Evolutionary conservation across 2,888 invertebrate genomes (phyloP).

Genomic region (Caenorhabditis japonica): DNA sequence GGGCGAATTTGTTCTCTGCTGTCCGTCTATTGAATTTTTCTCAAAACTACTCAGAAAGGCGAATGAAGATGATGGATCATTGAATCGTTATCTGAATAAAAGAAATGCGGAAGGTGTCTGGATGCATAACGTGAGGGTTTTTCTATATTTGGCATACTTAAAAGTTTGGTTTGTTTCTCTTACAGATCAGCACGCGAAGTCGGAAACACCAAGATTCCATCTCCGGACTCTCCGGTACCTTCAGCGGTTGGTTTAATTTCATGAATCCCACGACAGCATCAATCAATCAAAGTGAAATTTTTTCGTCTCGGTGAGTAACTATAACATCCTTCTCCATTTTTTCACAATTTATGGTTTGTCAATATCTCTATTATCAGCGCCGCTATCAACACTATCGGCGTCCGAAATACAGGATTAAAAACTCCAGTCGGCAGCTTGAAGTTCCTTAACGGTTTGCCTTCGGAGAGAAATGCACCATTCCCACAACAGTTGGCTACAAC

Average conservation of each 20-base stretch:
- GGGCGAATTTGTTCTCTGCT: conserved; percentile 43
- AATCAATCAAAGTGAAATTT: conserved; percentile 49
- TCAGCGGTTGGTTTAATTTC: conserved; percentile 45
- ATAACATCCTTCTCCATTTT: conserved; percentile 20
- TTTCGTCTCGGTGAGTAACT: conserved; percentile 49
- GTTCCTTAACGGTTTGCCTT: conserved; percentile 28
- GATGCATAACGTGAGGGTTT: conserved; percentile 47
- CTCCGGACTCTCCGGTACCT: conserved; percentile 46
- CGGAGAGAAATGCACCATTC: conserved; percentile 12
- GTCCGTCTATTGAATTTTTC: conserved; percentile 47
- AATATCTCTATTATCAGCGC: conserved; percentile 17
- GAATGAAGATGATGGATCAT: conserved; percentile 30
- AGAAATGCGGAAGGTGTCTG: conserved; percentile 43
- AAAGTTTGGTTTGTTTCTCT: background rate
- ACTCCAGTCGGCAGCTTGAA: conserved; percentile 46
- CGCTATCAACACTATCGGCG: conserved; percentile 42
- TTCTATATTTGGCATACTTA: background rate
- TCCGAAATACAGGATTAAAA: conserved; percentile 20
- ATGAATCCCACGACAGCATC: conserved; percentile 42
- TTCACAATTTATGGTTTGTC: background rate
- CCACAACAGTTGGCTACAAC: conserved; percentile 1
- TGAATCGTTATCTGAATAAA: conserved; percentile 38
- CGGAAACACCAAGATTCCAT: conserved; percentile 47
- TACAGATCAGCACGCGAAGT: conserved; percentile 35
- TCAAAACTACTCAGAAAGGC: conserved; percentile 37